Evolutionary conservation across 2,888 invertebrate species (phyloP), one percentile per base, ranked within the genome.

Genomic region (Pasiphila rectangulata): DNA sequence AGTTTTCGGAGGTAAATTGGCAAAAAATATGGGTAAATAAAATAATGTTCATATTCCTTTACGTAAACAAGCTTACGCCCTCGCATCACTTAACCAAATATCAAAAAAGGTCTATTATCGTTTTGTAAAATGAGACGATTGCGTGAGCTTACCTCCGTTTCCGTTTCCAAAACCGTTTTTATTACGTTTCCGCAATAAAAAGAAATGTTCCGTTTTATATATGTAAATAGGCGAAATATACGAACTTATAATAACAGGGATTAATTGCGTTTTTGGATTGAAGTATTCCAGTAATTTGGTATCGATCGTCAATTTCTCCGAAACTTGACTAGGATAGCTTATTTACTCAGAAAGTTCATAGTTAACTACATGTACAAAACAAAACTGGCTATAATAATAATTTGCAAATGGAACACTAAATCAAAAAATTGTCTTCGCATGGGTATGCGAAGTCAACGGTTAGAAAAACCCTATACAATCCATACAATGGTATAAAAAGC

Each of bases 61-160:
- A 16, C 27, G 9, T 25, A 32, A 41, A 32, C 30, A 41, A 45
- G 25, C 5, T 24, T 44, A 39, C 30, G 20, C 16, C 20, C 36
- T 32, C 16, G 16, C 35, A 30, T 46, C 37, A 46, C 37, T 34
- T 37, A 46, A 17, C 23, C 37, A 38, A 46, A 50, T 49, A 49
- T 39, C 20, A 21, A 40, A 44, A 44, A 24, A 36, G 39, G n/a
- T n/a, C n/a, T n/a, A 17, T 37, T 24, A 44, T 40, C 23, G 29
- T 50, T 45, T 46, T 50, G 37, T 45, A 45, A 45, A 50, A 50
- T 38, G 45, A 32, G 50, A 50, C 50, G 27, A 45, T 50, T 45
- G 50, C 50, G 50, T 50, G 50, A 41, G 41, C 21, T 37, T 16
- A 27, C 37, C 23, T 49, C 30, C 9, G 41, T 41, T 50, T 50